Percentiles rank a stretch among this genome's conserved stretches.
phyloP scores from a whole-genome alignment of 2,888 invertebrate species.

The Leptinotarsa tumamoca region DNA sequence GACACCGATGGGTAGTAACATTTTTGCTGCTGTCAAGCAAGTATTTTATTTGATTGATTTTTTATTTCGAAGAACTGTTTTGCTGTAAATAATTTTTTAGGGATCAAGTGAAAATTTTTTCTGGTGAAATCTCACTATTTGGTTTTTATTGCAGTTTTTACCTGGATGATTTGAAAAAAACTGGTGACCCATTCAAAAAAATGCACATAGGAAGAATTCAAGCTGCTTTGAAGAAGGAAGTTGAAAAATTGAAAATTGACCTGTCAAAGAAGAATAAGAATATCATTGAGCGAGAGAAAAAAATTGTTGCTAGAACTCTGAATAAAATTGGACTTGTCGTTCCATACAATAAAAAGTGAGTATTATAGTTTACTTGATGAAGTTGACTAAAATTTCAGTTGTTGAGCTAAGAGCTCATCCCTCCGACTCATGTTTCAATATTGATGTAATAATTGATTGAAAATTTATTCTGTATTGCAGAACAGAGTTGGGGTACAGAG shows the following conservation, averaged over 20 bases:
- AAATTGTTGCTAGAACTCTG: slow-evolving; percentile 78
- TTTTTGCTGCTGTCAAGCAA: slow-evolving; percentile 85
- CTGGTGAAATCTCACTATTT: slow-evolving; percentile 8
- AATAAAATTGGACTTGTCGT: slow-evolving; percentile 89
- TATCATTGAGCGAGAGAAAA: slow-evolving; percentile 74
- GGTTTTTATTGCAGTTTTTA: slow-evolving; percentile 64
- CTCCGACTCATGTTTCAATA: too few relatives aligned
- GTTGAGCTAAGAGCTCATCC: too few relatives aligned
- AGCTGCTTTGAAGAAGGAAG: slow-evolving; percentile 73
- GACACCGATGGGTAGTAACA: slow-evolving; percentile 79
- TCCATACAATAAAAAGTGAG: slow-evolving; percentile 79
- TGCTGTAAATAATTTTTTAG: too few relatives aligned
- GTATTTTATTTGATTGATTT: slow-evolving; percentile 48
- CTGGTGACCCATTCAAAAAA: slow-evolving; percentile 74
- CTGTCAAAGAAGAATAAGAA: slow-evolving; percentile 71
- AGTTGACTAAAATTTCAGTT: background rate
- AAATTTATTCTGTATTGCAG: slow-evolving; percentile 50
- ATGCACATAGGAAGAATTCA: slow-evolving; percentile 72
- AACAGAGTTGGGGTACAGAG: slow-evolving; percentile 88
- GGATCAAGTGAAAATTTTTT: too few relatives aligned
- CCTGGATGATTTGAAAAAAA: slow-evolving; percentile 70
- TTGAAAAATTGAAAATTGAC: slow-evolving; percentile 71
- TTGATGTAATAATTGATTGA: background rate
- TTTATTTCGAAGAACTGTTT: background rate
- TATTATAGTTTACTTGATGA: background rate